These are phyloP conservation scores for Hydra vulgaris DNA, from an alignment of 30 jellyfish, hydroid and myxozoan genomes.

Conservation along the genomic window DNA sequence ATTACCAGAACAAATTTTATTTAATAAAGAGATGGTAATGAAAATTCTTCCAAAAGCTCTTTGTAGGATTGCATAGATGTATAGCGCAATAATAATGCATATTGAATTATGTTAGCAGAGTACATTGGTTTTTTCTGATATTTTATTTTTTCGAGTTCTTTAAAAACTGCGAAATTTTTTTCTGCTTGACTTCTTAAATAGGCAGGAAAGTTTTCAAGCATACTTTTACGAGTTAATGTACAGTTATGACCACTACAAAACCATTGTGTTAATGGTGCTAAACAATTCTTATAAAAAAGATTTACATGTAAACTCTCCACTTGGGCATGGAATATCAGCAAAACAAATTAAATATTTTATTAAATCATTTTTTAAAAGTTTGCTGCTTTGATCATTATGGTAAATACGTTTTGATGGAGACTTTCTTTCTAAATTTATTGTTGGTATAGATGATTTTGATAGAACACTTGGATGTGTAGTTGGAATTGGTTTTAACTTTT, in stretches of 20 bases:
- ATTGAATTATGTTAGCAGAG: neutral
- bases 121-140: neutral
- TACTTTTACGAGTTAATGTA: neutral
- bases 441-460: neutral
- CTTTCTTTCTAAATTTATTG: neutral
- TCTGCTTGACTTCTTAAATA: neutral
- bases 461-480: neutral
- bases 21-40: neutral
- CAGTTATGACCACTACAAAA: neutral
- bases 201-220: neutral
- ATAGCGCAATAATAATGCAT: neutral
- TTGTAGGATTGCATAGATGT: neutral
- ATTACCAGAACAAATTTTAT: neutral
- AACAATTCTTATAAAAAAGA: neutral
- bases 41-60: neutral
- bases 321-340: neutral
- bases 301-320: neutral
- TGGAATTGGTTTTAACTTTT: neutral
- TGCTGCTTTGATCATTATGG: neutral
- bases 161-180: neutral
- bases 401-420: neutral
- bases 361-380: neutral
- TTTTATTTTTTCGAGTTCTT: neutral
- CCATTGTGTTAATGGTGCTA: neutral
- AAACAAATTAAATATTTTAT: neutral